Conservation (phyloP, 2,888 invertebrate species). For the Cyclophora punctaria region DNA sequence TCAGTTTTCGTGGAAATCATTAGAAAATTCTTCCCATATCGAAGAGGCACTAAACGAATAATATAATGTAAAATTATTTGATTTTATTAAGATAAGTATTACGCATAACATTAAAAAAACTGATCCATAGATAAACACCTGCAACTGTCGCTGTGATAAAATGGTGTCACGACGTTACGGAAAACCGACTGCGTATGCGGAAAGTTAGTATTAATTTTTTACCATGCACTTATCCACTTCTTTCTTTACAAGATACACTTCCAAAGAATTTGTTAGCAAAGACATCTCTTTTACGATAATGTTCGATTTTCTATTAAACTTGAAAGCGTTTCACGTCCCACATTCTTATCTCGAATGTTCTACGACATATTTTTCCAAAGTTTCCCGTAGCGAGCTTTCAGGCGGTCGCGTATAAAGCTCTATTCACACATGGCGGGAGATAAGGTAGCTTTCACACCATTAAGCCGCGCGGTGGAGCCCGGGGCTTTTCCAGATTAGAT, state of each 20-base stretch:
- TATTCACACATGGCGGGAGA: conserved; percentile 76
- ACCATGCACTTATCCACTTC: conserved; percentile 27
- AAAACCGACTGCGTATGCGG: conserved; percentile 11
- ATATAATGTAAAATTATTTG: too few species aligned
- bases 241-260: conserved; percentile 49
- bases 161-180: neutral
- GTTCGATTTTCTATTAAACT: conserved; percentile 76
- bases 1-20: too few species aligned
- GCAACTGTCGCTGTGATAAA: conserved; percentile 5
- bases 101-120: too few species aligned
- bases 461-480: conserved; percentile 73
- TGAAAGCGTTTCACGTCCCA: conserved; percentile 72
- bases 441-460: conserved; percentile 76
- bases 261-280: conserved; percentile 70
- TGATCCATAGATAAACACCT: neutral
- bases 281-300: conserved; percentile 74
- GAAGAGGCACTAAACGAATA: too few species aligned
- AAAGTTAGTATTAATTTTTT: conserved; percentile 9
- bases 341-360: conserved; percentile 74
- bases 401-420: conserved; percentile 72
- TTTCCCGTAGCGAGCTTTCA: conserved; percentile 74
- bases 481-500: conserved; percentile 77
- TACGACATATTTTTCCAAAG: conserved; percentile 75
- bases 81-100: too few species aligned
- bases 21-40: too few species aligned